A percentile compares a stretch with the other conserved stretches of the same genome.
Conservation (phyloP, 2,797 vertebrate species). For the Acanthis flammea region DNA sequence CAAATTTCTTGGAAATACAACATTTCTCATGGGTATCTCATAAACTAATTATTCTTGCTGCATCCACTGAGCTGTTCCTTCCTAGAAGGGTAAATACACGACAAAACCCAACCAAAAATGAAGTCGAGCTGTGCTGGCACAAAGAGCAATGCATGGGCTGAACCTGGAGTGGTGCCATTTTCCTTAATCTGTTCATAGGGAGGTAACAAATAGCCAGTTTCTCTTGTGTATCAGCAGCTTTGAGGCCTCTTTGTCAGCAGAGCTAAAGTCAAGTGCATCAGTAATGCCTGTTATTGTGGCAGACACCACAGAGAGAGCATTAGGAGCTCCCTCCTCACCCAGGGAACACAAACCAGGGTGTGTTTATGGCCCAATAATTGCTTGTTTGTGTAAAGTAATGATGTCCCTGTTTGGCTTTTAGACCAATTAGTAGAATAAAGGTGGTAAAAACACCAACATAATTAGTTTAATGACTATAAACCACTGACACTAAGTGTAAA, state of each 20-base stretch:
- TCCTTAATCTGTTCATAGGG: constrained; percentile 10
- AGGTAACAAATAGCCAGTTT: constrained; percentile 50
- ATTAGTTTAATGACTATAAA: constrained; percentile 77
- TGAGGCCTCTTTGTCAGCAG: constrained; percentile 56
- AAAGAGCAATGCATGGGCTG: not conserved
- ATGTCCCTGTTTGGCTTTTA: constrained; percentile 72
- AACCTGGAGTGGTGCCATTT: constrained; percentile 57
- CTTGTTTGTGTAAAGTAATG: constrained; percentile 75
- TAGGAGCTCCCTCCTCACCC: constrained; percentile 54
- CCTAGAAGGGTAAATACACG: not conserved
- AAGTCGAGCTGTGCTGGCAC: constrained; percentile 4
- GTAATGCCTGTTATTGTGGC: constrained; percentile 49
- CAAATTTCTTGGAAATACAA: not conserved
- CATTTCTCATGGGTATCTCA: not conserved
- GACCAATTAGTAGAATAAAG: constrained; percentile 78
- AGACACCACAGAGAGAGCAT: constrained; percentile 55
- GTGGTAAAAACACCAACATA: constrained; percentile 74
- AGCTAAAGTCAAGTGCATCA: constrained; percentile 68
- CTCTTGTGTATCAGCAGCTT: constrained; percentile 34
- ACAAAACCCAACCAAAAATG: not conserved
- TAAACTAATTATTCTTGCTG: not conserved
- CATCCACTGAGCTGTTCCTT: not conserved
- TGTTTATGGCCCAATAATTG: constrained; percentile 75
- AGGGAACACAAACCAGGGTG: constrained; percentile 55
- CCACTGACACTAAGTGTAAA: constrained; percentile 75